Base-by-base conservation (phyloP, 2,888 invertebrate genomes). In the Cataglyphis altisquamis region DNA sequence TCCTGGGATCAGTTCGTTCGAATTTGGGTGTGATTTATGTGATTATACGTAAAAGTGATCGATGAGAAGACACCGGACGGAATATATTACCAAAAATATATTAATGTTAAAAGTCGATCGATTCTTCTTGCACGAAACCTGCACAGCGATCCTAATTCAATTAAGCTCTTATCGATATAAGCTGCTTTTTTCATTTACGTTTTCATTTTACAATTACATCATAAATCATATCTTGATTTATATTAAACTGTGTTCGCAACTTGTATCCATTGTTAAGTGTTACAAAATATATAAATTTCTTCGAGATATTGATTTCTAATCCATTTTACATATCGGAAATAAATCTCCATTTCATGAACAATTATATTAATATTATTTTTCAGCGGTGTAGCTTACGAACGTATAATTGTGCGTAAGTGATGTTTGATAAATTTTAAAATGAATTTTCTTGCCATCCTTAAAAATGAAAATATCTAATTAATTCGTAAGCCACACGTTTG, bases 1-100 rank as follows among this genome's bases (percentile, higher is more conserved):
- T 98, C 98, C 90, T 98, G 98, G 98, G 98, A 98, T 95, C 97
- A 97, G 92, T 96, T 97, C 91, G 98, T 98, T 83, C 96, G 97
- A 91, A 96, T 98, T 87, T 98, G 98, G 98, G 98, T 98, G 86
- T n/a, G n/a, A 66, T 15, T 64, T 45, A 52, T 1, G 52, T 52
- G 48, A 18, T 29, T 12, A 68, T n/a, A 52, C 0, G 29, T 48
- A 12, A 29, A 48, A 67, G 29, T 32, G 57, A 45, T 78, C 55
- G 39, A 67, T 45, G 57, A 70, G 15, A 77, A 29, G 10, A 68
- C n/a, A 62, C 10, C 39, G 12, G n/a, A 21, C 15, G 18, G 18
- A 12, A 57, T 57, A 55, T 67, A 64, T 78, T 41, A 68, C 6
- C 3, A 45, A 21, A 32, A 78, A 68, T 78, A 45, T 57, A 60